Conservation (phyloP, 2,113 vertebrate genomes). For the Regulus satrapa region DNA sequence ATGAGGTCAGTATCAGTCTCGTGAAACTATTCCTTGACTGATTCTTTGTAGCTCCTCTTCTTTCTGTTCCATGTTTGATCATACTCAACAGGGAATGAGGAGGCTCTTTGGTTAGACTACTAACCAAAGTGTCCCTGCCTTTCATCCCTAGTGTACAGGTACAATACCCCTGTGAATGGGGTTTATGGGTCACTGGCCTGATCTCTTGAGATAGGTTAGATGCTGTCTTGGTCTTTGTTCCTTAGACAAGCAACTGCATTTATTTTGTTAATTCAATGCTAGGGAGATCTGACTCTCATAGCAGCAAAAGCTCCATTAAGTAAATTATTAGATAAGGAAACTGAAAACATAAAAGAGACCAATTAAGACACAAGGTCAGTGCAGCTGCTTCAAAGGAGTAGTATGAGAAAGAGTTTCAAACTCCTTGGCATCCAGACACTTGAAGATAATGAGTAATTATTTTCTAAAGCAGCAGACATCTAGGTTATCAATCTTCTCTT, state of each 20-base stretch:
- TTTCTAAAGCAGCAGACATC: conserved; percentile 20
- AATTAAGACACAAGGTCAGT: conserved; percentile 15
- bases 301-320: not conserved
- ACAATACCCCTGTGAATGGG: not conserved
- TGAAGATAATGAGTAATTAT: conserved; percentile 24
- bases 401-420: not conserved
- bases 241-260: not conserved
- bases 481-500: conserved; percentile 27
- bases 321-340: conserved; percentile 36
- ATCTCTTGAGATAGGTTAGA: not conserved
- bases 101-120: not conserved
- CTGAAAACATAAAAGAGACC: conserved; percentile 17
- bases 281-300: not conserved
- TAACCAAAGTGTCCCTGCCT: not conserved
- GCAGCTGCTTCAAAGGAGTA: not conserved
- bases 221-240: not conserved
- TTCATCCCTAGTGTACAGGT: not conserved
- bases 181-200: not conserved
- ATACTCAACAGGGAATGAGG: not conserved
- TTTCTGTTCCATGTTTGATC: not conserved
- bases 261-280: not conserved
- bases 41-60: not conserved
- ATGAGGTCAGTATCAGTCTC: not conserved
- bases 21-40: not conserved
- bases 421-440: not conserved